Percentiles rank a stretch among this genome's conserved stretches.
These are phyloP conservation scores for Acronicta leporina DNA, from an alignment of 2,888 invertebrate species.

Conservation along the genomic window DNA sequence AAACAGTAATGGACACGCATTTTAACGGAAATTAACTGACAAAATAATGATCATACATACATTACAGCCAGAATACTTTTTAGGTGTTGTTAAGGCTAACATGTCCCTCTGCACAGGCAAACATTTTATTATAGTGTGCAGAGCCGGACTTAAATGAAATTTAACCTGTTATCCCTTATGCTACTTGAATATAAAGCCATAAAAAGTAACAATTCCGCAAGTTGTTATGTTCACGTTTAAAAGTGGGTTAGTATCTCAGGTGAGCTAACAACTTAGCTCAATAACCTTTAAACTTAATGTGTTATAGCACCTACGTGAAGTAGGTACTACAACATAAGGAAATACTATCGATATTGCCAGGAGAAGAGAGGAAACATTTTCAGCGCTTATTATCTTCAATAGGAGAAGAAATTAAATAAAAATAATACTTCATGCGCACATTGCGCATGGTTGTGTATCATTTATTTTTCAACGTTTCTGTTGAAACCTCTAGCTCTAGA, in stretches of 20 bases:
- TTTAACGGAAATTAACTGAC: too few relatives aligned
- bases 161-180: slow-evolving; percentile 3
- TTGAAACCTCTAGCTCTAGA: too few relatives aligned
- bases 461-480: too few relatives aligned
- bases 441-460: too few relatives aligned
- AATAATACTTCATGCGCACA: too few relatives aligned
- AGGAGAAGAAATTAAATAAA: too few relatives aligned
- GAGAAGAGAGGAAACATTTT: background rate
- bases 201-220: slow-evolving; percentile 18
- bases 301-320: slow-evolving; percentile 14
- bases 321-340: slow-evolving; percentile 9
- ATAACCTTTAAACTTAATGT: slow-evolving; percentile 29
- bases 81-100: too few relatives aligned
- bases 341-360: background rate
- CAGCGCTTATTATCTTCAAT: background rate
- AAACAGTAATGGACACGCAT: too few relatives aligned
- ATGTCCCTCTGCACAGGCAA: too few relatives aligned
- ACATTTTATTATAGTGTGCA: too few relatives aligned
- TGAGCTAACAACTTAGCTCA: slow-evolving; percentile 25
- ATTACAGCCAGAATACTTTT: too few relatives aligned
- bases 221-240: slow-evolving; percentile 10
- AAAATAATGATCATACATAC: too few relatives aligned
- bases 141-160: background rate
- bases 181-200: slow-evolving; percentile 15
- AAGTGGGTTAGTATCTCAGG: slow-evolving; percentile 15